Base-by-base conservation (phyloP, 2,797 vertebrate genomes). In the Urophycis tenuis region DNA sequence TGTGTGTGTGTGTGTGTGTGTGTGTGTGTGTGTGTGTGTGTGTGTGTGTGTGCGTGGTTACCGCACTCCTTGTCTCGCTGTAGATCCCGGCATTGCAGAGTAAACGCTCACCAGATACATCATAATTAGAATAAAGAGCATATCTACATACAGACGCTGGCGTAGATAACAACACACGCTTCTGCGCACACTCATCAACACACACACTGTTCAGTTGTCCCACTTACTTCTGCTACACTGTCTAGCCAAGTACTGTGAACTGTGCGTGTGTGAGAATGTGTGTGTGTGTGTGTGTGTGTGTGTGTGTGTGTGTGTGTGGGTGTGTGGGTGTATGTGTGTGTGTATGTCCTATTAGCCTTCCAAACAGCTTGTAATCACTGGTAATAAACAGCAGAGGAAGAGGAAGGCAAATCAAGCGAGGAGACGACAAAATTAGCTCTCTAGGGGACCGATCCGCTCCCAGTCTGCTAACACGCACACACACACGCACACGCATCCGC, bases 311-410 rank as follows among this genome's bases (percentile, higher is more conserved):
- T 39, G 35, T 32, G 29, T 49, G 32, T 79, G 81, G 76, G 81
- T 82, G 81, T 87, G 86, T 88, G 89, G 84, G 83, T 74, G 87
- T 87, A 84, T 88, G 84, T 87, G 89, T 85, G 90, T 89, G 87
- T 85, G 84, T 86, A 87, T 91, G 92, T 91, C 92, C 91, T 93
- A 92, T 92, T 94, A 93, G 92, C 90, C 93, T 93, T 92, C 92
- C 91, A 94, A 94, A 94, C 93, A 93, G 93, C 93, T 93, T 93
- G 93, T 94, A 94, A 94, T 93, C 93, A 94, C 93, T 92, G 91
- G 90, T 94, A 92, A 94, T 94, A 94, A 93, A 94, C 93, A 93
- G 93, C 91, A 91, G 91, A 93, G 92, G 92, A 93, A 91, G 84
- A 88, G 85, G 87, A 87, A 87, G 87, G 89, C 91, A 94, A 94